Conservation (phyloP, 2,113 vertebrate genomes). For the Pituophis catenifer region DNA sequence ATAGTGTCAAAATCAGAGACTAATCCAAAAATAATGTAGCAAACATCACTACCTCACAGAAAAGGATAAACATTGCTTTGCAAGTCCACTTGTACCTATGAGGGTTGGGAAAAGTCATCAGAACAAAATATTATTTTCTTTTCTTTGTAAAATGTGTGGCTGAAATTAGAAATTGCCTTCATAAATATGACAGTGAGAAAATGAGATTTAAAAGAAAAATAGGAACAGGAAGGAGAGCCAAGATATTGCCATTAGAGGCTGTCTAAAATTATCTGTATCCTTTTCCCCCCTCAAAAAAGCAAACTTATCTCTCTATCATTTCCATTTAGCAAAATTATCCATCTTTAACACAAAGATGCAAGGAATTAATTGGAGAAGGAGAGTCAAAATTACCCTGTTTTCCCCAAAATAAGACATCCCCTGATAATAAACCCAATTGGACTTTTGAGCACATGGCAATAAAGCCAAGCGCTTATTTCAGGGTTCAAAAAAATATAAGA, state of each 20-base stretch:
- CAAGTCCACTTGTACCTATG: neutral
- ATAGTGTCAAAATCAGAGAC: neutral
- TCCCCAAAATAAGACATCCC: too few species aligned
- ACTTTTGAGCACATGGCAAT: too few species aligned
- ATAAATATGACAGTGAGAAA: neutral
- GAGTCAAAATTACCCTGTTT: neutral
- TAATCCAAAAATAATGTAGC: neutral
- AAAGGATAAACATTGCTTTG: neutral
- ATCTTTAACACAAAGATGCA: neutral
- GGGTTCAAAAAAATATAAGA: too few species aligned
- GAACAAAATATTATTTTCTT: neutral
- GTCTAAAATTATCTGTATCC: neutral
- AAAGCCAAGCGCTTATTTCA: too few species aligned
- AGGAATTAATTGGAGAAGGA: neutral
- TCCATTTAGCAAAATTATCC: neutral
- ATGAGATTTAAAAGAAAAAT: neutral
- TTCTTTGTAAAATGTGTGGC: neutral
- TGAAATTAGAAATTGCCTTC: neutral
- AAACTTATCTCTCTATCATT: neutral
- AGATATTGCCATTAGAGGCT: neutral
- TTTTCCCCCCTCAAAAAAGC: neutral
- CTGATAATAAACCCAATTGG: too few species aligned
- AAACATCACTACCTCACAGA: neutral
- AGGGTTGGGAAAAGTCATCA: neutral
- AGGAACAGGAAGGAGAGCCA: neutral